phyloP scores from a whole-genome alignment of 2,797 vertebrate genomes.

The Chaunax sp. region DNA sequence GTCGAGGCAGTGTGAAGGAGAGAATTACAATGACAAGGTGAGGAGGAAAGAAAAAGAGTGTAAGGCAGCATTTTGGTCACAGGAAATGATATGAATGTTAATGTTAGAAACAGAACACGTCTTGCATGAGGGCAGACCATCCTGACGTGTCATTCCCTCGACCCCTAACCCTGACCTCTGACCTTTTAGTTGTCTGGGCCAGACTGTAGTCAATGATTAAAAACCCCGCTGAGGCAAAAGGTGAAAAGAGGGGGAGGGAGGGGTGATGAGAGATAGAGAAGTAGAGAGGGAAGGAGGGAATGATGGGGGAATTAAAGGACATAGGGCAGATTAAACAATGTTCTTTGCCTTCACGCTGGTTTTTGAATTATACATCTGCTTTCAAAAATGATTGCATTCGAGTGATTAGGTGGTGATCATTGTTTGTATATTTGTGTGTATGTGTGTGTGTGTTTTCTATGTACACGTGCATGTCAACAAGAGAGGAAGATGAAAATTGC shows the following conservation, averaged over 20 bases:
- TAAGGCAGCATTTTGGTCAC: conserved; percentile 9
- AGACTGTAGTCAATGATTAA: conserved; percentile 68
- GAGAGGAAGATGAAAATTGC: conserved; percentile 54
- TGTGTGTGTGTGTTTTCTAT: conserved; percentile 26
- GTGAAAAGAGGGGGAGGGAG: conserved; percentile 23
- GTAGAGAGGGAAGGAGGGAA: not conserved
- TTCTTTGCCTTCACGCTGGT: conserved; percentile 69
- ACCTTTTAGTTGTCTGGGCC: conserved; percentile 51
- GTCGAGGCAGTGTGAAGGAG: conserved; percentile 24
- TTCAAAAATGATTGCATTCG: conserved; percentile 78
- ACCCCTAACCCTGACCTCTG: conserved; percentile 51
- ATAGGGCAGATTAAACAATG: conserved; percentile 74
- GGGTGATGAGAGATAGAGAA: not conserved
- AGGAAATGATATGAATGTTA: conserved; percentile 15
- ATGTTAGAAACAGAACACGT: conserved; percentile 16
- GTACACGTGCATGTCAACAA: conserved; percentile 23
- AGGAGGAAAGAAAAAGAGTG: conserved; percentile 2
- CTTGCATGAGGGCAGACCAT: conserved; percentile 7
- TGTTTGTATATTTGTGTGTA: conserved; percentile 56
- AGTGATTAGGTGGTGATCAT: conserved; percentile 68
- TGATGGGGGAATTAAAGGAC: conserved; percentile 51
- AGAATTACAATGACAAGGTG: not conserved
- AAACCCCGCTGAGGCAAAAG: conserved; percentile 44
- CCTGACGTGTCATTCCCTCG: conserved; percentile 9
- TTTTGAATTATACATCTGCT: conserved; percentile 79